A percentile compares a stretch with the other conserved stretches of the same genome.
Conservation (phyloP, 2,888 invertebrate species). For the Papilio elwesi region DNA sequence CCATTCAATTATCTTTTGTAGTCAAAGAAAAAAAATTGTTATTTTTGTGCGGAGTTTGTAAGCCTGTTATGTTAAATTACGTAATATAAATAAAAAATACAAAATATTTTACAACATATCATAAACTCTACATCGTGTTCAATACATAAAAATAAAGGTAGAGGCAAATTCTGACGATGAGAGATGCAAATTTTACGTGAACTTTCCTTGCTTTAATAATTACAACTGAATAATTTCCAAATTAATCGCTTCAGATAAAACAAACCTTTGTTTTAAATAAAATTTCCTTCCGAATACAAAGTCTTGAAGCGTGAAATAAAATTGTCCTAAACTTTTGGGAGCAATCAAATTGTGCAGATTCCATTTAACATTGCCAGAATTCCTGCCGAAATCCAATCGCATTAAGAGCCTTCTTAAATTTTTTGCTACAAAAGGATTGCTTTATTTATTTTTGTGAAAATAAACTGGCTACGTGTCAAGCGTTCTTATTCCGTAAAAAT, state of each 20-base stretch:
- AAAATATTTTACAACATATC: too few species aligned
- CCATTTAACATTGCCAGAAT: slow-evolving; percentile 78
- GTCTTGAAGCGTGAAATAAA: slow-evolving; percentile 76
- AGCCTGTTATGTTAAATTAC: too few species aligned
- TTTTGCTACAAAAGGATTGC: slow-evolving; percentile 72
- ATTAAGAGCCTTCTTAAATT: slow-evolving; percentile 79
- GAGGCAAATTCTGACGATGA: too few species aligned
- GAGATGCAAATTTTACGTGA: too few species aligned
- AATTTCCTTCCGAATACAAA: slow-evolving; percentile 58
- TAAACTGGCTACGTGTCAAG: slow-evolving; percentile 64
- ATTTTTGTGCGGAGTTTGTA: too few species aligned
- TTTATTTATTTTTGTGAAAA: slow-evolving; percentile 67
- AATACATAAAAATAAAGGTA: too few species aligned
- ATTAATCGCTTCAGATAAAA: slow-evolving; percentile 40
- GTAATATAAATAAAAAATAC: too few species aligned
- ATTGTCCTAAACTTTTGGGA: slow-evolving; percentile 80
- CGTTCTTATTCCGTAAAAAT: background rate
- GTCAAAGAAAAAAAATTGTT: too few species aligned
- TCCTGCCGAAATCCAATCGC: slow-evolving; percentile 77
- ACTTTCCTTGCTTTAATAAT: background rate
- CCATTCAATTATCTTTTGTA: too few species aligned
- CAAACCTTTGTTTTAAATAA: slow-evolving; percentile 32
- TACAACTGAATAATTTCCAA: background rate
- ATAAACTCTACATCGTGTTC: too few species aligned
- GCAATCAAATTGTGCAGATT: slow-evolving; percentile 79